Evolutionary conservation across 64 coral and sea anemone species (phyloP).

Genomic region (Pocillopora damicornis): DNA sequence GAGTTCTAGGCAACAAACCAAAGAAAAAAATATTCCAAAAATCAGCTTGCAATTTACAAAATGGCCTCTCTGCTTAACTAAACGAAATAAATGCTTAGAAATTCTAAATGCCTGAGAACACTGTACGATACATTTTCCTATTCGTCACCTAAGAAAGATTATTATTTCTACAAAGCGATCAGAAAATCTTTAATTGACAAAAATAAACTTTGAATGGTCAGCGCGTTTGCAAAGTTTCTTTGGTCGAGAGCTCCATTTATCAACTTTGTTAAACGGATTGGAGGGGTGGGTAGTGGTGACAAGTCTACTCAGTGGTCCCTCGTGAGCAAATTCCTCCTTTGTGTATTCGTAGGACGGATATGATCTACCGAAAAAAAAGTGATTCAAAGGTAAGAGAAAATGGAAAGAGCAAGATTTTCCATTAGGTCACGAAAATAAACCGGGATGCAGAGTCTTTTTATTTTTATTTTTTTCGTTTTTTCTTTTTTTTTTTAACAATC

Average conservation of each 20-base stretch:
- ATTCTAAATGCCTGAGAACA: no score
- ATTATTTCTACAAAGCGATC: neutral
- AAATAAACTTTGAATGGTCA: conserved; percentile 35
- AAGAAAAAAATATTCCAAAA: no score
- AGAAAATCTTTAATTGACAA: neutral
- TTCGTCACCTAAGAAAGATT: no score
- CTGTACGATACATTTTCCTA: no score
- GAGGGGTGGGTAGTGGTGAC: conserved; percentile 73
- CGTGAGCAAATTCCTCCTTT: conserved; percentile 61
- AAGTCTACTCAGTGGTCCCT: conserved; percentile 71
- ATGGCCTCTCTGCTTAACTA: no score
- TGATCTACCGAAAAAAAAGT: conserved; percentile 9
- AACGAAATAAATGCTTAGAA: no score
- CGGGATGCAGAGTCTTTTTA: neutral
- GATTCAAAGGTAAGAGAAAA: neutral
- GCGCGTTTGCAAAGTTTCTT: conserved; percentile 56
- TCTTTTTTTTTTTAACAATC: neutral
- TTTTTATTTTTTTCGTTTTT: neutral
- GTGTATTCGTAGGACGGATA: conserved; percentile 71
- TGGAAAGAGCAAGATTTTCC: no score
- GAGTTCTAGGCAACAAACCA: no score
- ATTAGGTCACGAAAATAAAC: neutral
- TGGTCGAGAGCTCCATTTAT: conserved; percentile 50
- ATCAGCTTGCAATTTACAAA: no score
- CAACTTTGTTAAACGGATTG: conserved; percentile 82